Base-by-base conservation (phyloP, 2,888 invertebrate species). In the Fragum whitleyi region DNA sequence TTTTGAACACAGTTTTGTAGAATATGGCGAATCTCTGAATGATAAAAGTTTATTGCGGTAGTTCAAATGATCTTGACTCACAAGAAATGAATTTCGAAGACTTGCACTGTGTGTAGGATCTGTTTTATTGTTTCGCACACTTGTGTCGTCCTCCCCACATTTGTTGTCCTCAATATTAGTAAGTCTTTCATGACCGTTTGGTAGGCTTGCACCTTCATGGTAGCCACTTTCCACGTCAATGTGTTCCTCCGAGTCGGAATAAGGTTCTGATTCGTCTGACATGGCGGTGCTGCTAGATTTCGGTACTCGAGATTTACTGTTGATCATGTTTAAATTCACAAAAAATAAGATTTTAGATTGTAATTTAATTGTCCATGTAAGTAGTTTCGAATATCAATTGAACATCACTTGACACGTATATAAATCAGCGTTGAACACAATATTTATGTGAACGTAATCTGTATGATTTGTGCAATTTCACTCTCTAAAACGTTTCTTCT, bases 171-270 rank as follows among this genome's bases (percentile, higher is more conserved):
- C 65, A 19, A 42, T 36, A 21, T 53, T 36, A n/a, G n/a, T 39
- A 6, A 72, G 47, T 61, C 72, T 39, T 1, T 61, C 61, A 28
- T 57, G n/a, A 16, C 59, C 11, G 28, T 42, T 11, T 72, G 39
- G 26, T 19, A 61, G 21, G 19, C 28, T 28, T 59, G 73, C 61
- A n/a, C 28, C 42, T 29, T 61, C 65, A 16, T 42, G 39, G 47
- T 39, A 32, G 26, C 61, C 14, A 26, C 51, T 70, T 21, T 79
- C 83, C 3, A 80, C 72, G 47, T 83, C 83, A 16, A 83, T 68
- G n/a, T 79, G 72, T n/a, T 79, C 85, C 1, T 79, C 81, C 21
- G 32, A 69, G 28, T 85, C 85, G 7, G 85, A 85, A 70, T 69
- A 79, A 21, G 42, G 70, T 28, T 79, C 79, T 11, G 85, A 85